Conservation (phyloP, 37 sponge, comb jelly and placozoan genomes). For the Halisarca cf. caerulea region DNA sequence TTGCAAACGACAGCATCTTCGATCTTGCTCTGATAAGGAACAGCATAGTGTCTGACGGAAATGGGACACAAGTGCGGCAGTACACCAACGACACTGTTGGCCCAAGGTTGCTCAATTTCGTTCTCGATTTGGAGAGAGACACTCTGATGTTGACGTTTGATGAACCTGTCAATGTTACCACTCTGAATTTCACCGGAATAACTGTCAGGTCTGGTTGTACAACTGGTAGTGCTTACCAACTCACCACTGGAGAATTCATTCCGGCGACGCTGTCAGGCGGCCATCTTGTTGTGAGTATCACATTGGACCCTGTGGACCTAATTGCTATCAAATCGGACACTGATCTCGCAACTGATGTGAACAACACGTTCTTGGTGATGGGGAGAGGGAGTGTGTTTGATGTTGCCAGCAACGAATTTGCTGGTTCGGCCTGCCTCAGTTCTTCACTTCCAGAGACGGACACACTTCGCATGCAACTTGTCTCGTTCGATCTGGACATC, state of each 20-base stretch:
- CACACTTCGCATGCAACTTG: constrained; percentile 53
- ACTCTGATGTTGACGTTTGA: constrained; percentile 66
- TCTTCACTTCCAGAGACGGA: constrained; percentile 48
- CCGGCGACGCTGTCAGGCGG: constrained; percentile 49
- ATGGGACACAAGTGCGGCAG: constrained; percentile 14
- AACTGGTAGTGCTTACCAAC: constrained; percentile 24
- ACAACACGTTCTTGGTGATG: constrained; percentile 60
- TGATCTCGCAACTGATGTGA: constrained; percentile 43
- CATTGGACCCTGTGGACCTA: constrained; percentile 55
- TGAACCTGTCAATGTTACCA: constrained; percentile 77
- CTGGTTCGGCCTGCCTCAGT: constrained; percentile 28
- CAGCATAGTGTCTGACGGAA: constrained; percentile 40
- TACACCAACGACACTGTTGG: constrained; percentile 70
- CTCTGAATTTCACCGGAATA: constrained; percentile 69
- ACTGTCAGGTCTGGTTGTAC: constrained; percentile 61
- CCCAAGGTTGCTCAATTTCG: constrained; percentile 54
- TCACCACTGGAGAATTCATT: constrained; percentile 69
- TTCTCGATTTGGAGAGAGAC: constrained; percentile 65
- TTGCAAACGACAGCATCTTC: constrained; percentile 49
- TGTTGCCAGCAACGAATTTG: constrained; percentile 35
- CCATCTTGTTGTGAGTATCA: constrained; percentile 48
- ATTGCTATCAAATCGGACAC: constrained; percentile 75
- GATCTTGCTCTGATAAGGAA: constrained; percentile 70
- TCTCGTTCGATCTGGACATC: constrained; percentile 81
- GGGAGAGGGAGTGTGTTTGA: constrained; percentile 45